These are phyloP conservation scores for Pomacea maculata DNA, from an alignment of 1,140 invertebrate genomes.

Conservation along the genomic window DNA sequence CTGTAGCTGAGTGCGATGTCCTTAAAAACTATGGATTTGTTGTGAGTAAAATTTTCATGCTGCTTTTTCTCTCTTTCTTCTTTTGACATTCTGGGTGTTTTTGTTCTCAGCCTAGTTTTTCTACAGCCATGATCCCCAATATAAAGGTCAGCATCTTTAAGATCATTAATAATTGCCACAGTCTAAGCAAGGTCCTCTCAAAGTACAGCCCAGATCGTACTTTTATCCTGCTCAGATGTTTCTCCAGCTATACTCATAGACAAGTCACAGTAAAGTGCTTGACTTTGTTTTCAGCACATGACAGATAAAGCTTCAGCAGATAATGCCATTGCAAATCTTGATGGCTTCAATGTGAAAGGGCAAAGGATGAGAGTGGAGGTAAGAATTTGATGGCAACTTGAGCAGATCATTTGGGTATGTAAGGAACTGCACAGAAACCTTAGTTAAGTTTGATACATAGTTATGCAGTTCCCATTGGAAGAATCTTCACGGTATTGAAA, in stretches of 20 bases:
- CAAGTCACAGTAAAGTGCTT: neutral
- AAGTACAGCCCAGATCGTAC: no score
- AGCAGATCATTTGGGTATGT: neutral
- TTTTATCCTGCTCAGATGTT: neutral
- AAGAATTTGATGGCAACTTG: constrained; percentile 9
- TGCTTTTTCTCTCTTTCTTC: no score
- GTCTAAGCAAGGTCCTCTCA: no score
- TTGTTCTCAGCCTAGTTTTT: no score
- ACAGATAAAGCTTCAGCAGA: constrained; percentile 89
- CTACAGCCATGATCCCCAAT: no score
- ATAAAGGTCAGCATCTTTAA: no score
- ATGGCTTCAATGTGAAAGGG: constrained; percentile 86
- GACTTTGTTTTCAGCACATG: constrained; percentile 79
- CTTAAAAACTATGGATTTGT: constrained; percentile 98
- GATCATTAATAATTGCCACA: no score
- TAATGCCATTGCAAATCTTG: constrained; percentile 90
- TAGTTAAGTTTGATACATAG: neutral
- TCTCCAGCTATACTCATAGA: neutral
- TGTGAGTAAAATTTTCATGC: constrained; percentile 66
- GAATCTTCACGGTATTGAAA: neutral
- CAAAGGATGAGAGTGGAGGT: constrained; percentile 92
- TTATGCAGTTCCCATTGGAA: neutral
- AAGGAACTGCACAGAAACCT: neutral
- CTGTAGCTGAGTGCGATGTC: constrained; percentile 95
- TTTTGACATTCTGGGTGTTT: no score